Evolutionary conservation across 1,140 invertebrate species (phyloP), one percentile per base, ranked within the genome.

Genomic region (Mesaphorura yosii): DNA sequence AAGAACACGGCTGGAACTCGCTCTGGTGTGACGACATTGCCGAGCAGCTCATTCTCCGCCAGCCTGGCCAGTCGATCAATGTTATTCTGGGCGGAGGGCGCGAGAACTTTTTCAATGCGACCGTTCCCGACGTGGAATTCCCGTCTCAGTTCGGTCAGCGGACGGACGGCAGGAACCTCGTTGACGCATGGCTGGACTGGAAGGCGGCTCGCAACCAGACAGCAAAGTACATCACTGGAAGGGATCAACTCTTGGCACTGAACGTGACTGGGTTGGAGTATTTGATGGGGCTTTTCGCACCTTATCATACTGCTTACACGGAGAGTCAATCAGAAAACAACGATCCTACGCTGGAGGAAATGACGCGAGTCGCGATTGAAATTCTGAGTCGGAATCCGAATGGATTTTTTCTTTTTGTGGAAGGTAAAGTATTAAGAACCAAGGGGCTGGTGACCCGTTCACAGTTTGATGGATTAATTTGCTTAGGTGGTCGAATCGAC

Each of bases 321-420:
- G 62, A 69, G 6, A 66, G 80, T 68, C 41, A 77, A 64, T 69
- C 77, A 64, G 77, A 78, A 7, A 73, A 68, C 4, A 75, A 79
- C 1, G 77, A 84, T 65, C 84, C 85, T 0, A 82, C 84, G 1
- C 68, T 93, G 0, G 77, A 78, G 0, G 85, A 91, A 64, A 84
- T 93, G 76, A 85, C 85, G 0, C 74, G 79, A 53, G 79, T 80
- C 15, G 88, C 89, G 1, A 78, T 93, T 25, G 73, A 78, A 42
- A 77, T 88, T 38, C 73, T 93, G 14, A 73, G 74, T 19, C 81
- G 81, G 59, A 86, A 86, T 68, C 70, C 79, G 5, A 78, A 82
- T 39, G 88, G 88, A 26, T 93, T 80, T 68, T 88, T 92, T 65
- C 69, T 93, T 14, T 82, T 92, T 63, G 84, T 92, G 2, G 88